phyloP scores from a whole-genome alignment of 2,113 vertebrate genomes.

The Anthoscopus minutus region DNA sequence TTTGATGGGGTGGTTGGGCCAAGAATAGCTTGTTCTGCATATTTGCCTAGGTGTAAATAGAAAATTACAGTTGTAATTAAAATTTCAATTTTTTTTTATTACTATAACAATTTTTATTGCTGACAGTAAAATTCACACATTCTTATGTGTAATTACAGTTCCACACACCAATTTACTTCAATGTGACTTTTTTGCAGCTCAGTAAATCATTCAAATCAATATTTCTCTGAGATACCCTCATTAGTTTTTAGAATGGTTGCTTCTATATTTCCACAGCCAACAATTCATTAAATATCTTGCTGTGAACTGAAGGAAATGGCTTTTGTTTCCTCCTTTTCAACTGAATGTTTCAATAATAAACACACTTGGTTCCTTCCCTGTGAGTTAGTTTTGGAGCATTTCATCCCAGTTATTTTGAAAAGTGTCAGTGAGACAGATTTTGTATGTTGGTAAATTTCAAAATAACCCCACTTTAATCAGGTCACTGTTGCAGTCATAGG shows the following conservation, averaged over 20 bases:
- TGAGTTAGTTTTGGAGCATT: not conserved
- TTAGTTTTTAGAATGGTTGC: not conserved
- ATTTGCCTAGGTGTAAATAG: not conserved
- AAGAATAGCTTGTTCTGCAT: not conserved
- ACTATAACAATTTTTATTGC: not conserved
- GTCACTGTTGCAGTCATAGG: not conserved
- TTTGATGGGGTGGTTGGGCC: not conserved
- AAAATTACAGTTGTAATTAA: not conserved
- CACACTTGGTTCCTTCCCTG: not conserved
- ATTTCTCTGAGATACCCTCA: not conserved
- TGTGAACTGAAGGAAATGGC: not conserved
- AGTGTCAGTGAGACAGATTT: not conserved
- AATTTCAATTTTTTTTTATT: not conserved
- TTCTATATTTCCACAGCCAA: not conserved
- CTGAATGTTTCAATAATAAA: not conserved
- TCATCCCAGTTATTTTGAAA: not conserved
- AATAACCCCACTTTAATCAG: not conserved
- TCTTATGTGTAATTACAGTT: not conserved
- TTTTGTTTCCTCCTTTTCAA: not conserved
- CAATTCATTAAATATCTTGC: not conserved
- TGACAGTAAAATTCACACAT: not conserved
- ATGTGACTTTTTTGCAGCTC: not conserved
- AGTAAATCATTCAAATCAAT: not conserved
- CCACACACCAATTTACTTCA: not conserved
- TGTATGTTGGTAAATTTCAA: not conserved